phyloP scores from a whole-genome alignment of 2,888 invertebrate genomes.

The Eupithecia inturbata region DNA sequence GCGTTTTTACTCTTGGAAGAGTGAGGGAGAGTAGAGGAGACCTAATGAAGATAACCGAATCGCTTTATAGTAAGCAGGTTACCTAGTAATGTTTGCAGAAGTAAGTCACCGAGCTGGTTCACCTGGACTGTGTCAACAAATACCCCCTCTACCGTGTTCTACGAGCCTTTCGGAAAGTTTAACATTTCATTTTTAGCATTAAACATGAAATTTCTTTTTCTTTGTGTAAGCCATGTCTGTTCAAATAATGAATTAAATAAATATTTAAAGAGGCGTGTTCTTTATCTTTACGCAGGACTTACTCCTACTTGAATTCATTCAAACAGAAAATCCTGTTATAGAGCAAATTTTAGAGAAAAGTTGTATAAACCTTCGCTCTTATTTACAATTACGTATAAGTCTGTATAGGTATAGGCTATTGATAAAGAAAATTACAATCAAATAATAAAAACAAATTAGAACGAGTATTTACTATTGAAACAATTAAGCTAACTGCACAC shows the following conservation, averaged over 20 bases:
- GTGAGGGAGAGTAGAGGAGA: too few species aligned
- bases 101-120: background rate
- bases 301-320: background rate
- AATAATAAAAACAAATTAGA: too few species aligned
- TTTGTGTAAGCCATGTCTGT: slow-evolving; percentile 6
- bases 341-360: background rate
- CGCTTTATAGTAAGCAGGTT: too few species aligned
- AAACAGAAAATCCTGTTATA: background rate
- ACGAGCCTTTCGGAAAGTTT: background rate
- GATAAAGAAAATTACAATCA: too few species aligned
- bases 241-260: slow-evolving; percentile 1
- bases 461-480: too few species aligned
- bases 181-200: background rate
- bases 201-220: background rate
- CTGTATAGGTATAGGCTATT: background rate
- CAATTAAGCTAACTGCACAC: too few species aligned
- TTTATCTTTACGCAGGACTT: background rate
- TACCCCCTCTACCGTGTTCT: background rate
- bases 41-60: too few species aligned
- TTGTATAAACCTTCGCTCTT: background rate
- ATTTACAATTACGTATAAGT: background rate
- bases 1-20: too few species aligned
- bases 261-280: background rate
- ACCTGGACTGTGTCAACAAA: background rate
- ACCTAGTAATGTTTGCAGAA: background rate